Evolutionary conservation across 2,888 invertebrate genomes (phyloP).

Genomic region (Microctonus hyperodae): DNA sequence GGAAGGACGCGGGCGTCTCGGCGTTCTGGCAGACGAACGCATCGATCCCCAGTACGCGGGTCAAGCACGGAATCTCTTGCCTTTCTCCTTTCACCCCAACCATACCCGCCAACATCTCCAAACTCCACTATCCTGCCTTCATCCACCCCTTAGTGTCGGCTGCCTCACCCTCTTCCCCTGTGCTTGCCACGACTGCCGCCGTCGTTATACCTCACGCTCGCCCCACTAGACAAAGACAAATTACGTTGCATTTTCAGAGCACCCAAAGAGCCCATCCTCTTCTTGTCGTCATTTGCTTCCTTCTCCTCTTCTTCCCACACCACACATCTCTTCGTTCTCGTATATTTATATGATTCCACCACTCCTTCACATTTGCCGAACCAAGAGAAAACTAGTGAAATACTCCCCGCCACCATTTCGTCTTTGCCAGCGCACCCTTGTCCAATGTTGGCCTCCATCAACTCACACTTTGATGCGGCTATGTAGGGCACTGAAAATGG

Average conservation of each 20-base stretch:
- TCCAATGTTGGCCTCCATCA: background rate
- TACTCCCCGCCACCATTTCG: slow-evolving; percentile 4
- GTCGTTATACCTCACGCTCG: slow-evolving; percentile 36
- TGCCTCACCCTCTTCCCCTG: slow-evolving; percentile 35
- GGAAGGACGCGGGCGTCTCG: slow-evolving; percentile 61
- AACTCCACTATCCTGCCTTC: slow-evolving; percentile 37
- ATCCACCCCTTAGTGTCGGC: slow-evolving; percentile 32
- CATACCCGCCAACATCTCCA: slow-evolving; percentile 34
- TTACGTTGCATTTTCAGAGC: slow-evolving; percentile 63
- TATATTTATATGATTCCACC: slow-evolving; percentile 9
- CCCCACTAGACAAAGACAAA: slow-evolving; percentile 63
- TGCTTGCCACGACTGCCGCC: background rate
- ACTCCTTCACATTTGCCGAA: slow-evolving; percentile 24
- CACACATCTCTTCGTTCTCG: slow-evolving; percentile 13
- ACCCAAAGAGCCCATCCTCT: slow-evolving; percentile 54
- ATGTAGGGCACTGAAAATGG: slow-evolving; percentile 57
- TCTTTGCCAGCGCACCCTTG: background rate
- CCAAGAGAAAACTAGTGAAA: background rate
- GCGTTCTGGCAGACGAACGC: slow-evolving; percentile 64
- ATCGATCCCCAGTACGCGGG: slow-evolving; percentile 62
- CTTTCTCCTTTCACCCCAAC: slow-evolving; percentile 38
- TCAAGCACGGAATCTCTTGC: slow-evolving; percentile 62
- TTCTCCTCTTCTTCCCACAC: slow-evolving; percentile 27
- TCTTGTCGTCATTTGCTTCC: slow-evolving; percentile 36
- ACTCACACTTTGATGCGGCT: slow-evolving; percentile 27